Evolutionary conservation across 2,888 invertebrate species (phyloP).

Genomic region (Incurvaria masculella): DNA sequence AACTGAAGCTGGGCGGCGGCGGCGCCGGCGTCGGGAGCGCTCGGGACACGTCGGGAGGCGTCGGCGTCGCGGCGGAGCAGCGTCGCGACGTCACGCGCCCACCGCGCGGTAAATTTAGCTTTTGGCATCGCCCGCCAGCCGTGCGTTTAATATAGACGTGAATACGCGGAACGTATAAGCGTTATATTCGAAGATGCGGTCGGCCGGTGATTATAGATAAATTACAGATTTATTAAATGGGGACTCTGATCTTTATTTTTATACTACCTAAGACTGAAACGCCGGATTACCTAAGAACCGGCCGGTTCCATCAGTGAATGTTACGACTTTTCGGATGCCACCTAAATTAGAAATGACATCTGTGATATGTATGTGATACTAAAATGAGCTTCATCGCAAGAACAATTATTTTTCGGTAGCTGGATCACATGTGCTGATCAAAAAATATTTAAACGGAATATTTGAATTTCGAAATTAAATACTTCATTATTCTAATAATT

Average conservation of each 20-base stretch:
- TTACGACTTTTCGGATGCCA: too few species aligned
- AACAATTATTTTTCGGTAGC: too few species aligned
- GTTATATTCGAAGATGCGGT: slow-evolving; percentile 52
- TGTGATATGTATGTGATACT: too few species aligned
- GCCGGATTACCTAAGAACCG: too few species aligned
- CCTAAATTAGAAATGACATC: too few species aligned
- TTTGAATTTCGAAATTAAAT: too few species aligned
- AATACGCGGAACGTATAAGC: slow-evolving; percentile 52
- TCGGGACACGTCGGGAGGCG: background rate
- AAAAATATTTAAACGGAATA: too few species aligned
- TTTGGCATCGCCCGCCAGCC: slow-evolving; percentile 58
- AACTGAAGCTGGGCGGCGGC: slow-evolving; percentile 52
- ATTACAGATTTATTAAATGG: slow-evolving; percentile 52
- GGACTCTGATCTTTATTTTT: slow-evolving; percentile 33
- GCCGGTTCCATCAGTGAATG: too few species aligned
- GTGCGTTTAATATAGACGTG: slow-evolving; percentile 54
- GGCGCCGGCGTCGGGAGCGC: slow-evolving; percentile 19
- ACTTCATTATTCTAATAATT: too few species aligned
- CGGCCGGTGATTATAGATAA: slow-evolving; percentile 46
- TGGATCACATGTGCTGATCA: too few species aligned
- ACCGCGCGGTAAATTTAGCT: slow-evolving; percentile 54
- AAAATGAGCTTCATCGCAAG: too few species aligned
- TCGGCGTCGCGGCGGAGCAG: background rate
- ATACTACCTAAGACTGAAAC: too few species aligned
- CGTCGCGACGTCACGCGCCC: slow-evolving; percentile 21